These are phyloP conservation scores for Typhlichthys subterraneus DNA, from an alignment of 2,797 vertebrate genomes.

Conservation along the genomic window DNA sequence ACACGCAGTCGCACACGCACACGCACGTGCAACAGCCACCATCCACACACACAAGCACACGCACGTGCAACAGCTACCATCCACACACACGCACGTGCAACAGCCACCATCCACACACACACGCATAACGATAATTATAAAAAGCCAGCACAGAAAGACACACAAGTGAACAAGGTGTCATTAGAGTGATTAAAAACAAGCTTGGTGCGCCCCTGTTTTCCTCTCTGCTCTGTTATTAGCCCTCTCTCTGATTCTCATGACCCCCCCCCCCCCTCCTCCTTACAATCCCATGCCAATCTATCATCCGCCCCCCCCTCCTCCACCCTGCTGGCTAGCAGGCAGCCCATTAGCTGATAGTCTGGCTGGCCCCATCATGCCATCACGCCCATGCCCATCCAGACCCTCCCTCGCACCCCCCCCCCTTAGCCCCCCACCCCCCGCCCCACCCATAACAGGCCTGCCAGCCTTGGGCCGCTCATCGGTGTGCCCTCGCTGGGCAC, in stretches of 20 bases:
- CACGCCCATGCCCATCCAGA: no score
- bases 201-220: no score
- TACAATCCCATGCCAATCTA: no score
- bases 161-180: conserved; percentile 5
- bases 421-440: no score
- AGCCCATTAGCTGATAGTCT: conserved; percentile 7
- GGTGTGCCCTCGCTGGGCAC: not conserved
- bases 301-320: not conserved
- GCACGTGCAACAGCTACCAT: not conserved
- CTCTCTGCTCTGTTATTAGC: not conserved
- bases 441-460: not conserved
- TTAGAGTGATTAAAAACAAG: conserved; percentile 28
- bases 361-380: not conserved
- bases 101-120: not conserved
- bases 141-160: conserved; percentile 1
- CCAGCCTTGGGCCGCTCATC: not conserved
- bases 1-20: conserved; percentile 1
- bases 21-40: not conserved
- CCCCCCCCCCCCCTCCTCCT: not conserved
- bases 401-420: not conserved
- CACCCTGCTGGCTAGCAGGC: not conserved
- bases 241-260: not conserved
- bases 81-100: not conserved
- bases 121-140: not conserved
- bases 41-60: not conserved